A percentile compares a stretch with the other conserved stretches of the same genome.
Evolutionary conservation across 1,140 invertebrate genomes (phyloP).

Genomic region (Ceratina japonica): DNA sequence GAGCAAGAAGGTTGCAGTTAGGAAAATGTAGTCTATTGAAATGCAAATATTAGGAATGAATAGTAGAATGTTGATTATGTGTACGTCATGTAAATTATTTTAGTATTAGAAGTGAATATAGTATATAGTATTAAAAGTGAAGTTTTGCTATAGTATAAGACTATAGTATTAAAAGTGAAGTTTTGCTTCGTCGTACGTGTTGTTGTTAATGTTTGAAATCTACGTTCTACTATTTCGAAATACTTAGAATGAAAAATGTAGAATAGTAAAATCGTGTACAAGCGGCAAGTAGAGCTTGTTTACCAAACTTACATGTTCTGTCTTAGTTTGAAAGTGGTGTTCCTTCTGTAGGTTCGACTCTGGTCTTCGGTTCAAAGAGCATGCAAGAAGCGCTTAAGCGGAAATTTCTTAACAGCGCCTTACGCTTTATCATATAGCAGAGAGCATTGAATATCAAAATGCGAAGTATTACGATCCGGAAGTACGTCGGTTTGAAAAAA

Average conservation of each 20-base stretch:
- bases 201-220: too few relatives aligned
- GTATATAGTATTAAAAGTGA: too few relatives aligned
- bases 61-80: too few relatives aligned
- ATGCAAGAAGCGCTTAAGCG: slow-evolving; percentile 16
- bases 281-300: neutral
- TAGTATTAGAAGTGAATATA: too few relatives aligned
- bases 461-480: slow-evolving; percentile 19
- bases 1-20: neutral
- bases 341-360: neutral
- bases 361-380: neutral
- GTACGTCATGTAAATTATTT: too few relatives aligned
- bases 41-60: neutral
- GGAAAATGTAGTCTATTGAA: neutral
- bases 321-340: neutral
- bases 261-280: neutral
- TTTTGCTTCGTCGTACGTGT: too few relatives aligned
- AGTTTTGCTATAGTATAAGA: too few relatives aligned
- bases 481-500: slow-evolving; percentile 1
- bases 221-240: neutral
- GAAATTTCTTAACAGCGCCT: neutral
- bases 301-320: neutral
- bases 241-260: neutral
- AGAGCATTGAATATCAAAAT: neutral
- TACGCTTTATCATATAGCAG: neutral
- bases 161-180: too few relatives aligned